Conservation (phyloP, 2,888 invertebrate species). For the Amblyteles armatorius region DNA sequence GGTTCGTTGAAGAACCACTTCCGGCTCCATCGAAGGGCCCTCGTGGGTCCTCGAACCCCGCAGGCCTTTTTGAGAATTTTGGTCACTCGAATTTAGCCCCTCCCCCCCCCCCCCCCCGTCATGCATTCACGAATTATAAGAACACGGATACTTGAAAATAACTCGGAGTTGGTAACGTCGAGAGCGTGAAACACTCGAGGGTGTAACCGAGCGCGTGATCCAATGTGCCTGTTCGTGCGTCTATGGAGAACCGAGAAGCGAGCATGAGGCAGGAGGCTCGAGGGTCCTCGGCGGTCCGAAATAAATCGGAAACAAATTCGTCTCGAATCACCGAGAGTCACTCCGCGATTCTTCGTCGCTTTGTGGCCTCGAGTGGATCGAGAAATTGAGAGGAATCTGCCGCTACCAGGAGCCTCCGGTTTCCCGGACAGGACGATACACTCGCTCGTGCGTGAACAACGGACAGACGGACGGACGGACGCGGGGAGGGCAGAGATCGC, state of each 20-base stretch:
- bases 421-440: conserved; percentile 70
- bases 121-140: conserved; percentile 20
- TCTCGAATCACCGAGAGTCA: conserved; percentile 49
- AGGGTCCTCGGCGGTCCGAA: conserved; percentile 76
- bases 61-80: conserved; percentile 44
- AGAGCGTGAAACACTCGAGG: conserved; percentile 75
- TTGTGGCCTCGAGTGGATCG: neutral
- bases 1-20: conserved; percentile 31
- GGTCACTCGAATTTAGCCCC: conserved; percentile 27
- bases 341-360: conserved; percentile 13
- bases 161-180: conserved; percentile 23
- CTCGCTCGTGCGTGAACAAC: conserved; percentile 79
- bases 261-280: conserved; percentile 64
- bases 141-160: conserved; percentile 31
- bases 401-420: neutral
- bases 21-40: conserved; percentile 28
- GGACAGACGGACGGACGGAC: conserved; percentile 45
- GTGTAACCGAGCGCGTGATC: conserved; percentile 83
- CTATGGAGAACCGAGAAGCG: conserved; percentile 62
- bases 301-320: conserved; percentile 82
- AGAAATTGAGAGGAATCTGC: conserved; percentile 33
- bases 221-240: conserved; percentile 75
- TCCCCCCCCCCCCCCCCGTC: conserved; percentile 6
- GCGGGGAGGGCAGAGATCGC: conserved; percentile 21
- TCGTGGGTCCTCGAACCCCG: neutral